Evolutionary conservation across 1,140 invertebrate genomes (phyloP).

Genomic region (Heliconius congener): DNA sequence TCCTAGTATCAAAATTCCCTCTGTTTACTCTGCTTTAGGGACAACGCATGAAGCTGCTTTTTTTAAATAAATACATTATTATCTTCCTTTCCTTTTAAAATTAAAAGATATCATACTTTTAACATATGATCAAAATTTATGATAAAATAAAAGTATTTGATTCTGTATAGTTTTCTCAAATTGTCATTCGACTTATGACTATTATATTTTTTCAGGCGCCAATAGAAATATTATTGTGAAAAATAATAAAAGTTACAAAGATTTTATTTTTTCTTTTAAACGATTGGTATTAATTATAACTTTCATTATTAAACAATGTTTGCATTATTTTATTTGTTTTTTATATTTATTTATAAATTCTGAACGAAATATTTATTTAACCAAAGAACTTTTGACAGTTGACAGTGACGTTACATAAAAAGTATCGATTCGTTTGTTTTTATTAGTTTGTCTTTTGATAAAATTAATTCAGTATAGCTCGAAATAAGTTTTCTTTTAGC

Average conservation of each 20-base stretch:
- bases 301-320: not conserved
- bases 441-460: not conserved
- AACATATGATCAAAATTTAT: too few species aligned
- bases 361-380: not conserved
- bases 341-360: not conserved
- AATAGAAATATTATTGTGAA: not conserved
- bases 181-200: not conserved
- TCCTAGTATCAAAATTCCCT: too few species aligned
- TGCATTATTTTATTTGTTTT: not conserved
- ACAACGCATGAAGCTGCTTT: too few species aligned
- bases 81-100: too few species aligned
- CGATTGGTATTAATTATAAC: too few species aligned
- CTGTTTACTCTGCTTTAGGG: too few species aligned
- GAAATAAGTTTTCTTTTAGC: not conserved
- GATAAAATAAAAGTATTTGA: too few species aligned
- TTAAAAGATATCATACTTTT: too few species aligned
- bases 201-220: not conserved
- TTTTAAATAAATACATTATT: too few species aligned
- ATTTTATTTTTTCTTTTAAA: too few species aligned
- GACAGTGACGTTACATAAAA: not conserved
- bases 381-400: not conserved
- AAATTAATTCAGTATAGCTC: not conserved
- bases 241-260: too few species aligned
- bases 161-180: not conserved
- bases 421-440: conserved; percentile 11